Percentiles rank a stretch among this genome's conserved stretches.
These are phyloP conservation scores for Montifringilla adamsi DNA, from an alignment of 2,113 vertebrate species.

Conservation along the genomic window DNA sequence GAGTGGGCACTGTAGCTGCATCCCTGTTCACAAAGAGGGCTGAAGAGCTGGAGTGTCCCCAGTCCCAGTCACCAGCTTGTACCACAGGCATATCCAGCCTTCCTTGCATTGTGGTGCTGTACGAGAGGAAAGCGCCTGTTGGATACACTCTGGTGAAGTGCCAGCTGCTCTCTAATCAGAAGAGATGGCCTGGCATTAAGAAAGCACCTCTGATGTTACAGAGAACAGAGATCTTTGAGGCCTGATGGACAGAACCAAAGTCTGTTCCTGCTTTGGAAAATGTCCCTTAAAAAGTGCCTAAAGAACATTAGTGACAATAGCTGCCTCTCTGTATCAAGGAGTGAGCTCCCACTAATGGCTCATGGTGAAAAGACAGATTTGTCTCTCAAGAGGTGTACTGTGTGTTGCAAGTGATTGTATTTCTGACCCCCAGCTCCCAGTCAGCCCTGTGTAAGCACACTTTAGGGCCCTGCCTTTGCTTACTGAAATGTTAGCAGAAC, in stretches of 20 bases:
- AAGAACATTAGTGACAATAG: neutral
- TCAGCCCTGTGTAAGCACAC: neutral
- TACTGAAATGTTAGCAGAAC: neutral
- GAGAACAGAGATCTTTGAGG: neutral
- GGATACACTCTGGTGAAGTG: neutral
- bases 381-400: neutral
- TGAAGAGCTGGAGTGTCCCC: neutral
- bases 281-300: neutral
- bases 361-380: neutral
- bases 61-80: neutral
- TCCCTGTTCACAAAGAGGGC: neutral
- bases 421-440: neutral
- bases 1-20: neutral
- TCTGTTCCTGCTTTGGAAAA: neutral
- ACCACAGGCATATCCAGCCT: neutral
- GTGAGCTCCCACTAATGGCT: neutral
- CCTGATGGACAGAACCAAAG: neutral
- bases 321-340: neutral
- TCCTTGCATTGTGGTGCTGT: neutral
- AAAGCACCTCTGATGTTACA: neutral
- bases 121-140: fast-evolving
- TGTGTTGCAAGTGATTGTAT: neutral
- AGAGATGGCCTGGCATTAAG: neutral
- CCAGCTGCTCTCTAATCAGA: neutral
- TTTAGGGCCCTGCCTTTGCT: neutral